Evolutionary conservation across 2,797 vertebrate species (phyloP), one percentile per base, ranked within the genome.

Genomic region (Hipposideros larvatus): DNA sequence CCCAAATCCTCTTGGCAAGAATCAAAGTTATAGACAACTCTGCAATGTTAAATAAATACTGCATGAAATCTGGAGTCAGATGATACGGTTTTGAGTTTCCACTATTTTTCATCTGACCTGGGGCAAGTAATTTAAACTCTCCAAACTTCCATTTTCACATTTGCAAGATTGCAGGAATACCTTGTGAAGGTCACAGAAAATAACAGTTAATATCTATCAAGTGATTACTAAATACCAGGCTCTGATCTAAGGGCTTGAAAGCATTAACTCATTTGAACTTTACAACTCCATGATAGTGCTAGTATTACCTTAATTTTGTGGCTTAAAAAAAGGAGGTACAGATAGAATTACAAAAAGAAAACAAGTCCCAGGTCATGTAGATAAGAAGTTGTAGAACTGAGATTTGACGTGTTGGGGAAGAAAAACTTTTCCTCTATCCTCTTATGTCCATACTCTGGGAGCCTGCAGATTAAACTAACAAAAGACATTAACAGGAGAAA

Each of bases 121-220:
- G 59, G 74, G 89, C 85, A 86, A 75, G 65, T 86, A 90, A 95
- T 95, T 92, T 61, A 91, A 96, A 53, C 93, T 91, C 86, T 95
- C 41, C 43, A 86, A 92, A 92, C 83, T 87, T 97, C 74, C 78
- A 41, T 92, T 82, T 94, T 71, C 53, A 78, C 34, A 66, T 16
- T 34, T 28, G 3, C 88, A 83, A 96, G 94, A 86, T 19, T 57
- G 68, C 26, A 21, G 84, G 92, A 68, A 86, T 21, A 87, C 59
- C 78, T 95, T 66, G 74, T 66, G 83, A 88, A 57, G 86, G 83
- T 71, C 68, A 78, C 53, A 66, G 70, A 87, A 94, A 78, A 66
- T 70, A 63, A 65, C 74, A 91, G 53, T 73, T 90, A 74, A 65
- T 93, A 75, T 74, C 91, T 88, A 74, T 63, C 51, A 73, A 65